Conservation (phyloP, 2,797 vertebrate genomes). For the Peromyscus nudipes region DNA sequence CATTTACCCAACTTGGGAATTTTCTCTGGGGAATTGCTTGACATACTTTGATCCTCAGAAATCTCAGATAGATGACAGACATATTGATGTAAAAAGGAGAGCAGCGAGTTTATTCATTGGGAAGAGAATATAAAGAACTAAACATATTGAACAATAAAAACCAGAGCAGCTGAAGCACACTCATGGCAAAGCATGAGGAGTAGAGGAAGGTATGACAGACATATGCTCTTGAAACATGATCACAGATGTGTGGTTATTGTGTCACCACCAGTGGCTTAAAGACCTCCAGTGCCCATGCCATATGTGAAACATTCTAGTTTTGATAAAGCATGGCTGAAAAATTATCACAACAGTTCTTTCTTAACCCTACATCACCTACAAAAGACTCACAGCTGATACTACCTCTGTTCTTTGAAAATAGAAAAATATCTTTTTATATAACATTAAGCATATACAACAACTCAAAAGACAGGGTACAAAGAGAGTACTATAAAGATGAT, state of each 20-base stretch:
- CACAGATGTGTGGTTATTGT: not conserved
- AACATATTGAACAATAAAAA: conserved; percentile 24
- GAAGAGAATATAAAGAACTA: conserved; percentile 40
- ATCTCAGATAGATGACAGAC: not conserved
- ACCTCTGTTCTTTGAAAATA: conserved; percentile 4
- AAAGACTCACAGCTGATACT: not conserved
- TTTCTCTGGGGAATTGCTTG: conserved; percentile 5
- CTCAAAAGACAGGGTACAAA: conserved; percentile 5
- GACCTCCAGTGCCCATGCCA: not conserved
- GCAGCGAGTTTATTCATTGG: not conserved
- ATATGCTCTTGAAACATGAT: not conserved
- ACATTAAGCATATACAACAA: conserved; percentile 25
- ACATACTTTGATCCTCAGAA: conserved; percentile 12
- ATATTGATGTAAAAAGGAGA: conserved; percentile 45
- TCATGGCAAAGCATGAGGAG: not conserved
- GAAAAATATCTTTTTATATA: not conserved
- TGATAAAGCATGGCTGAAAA: not conserved
- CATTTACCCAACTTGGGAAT: not conserved
- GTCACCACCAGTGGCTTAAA: not conserved
- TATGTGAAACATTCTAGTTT: conserved; percentile 31
- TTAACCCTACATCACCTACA: not conserved
- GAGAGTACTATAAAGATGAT: not conserved
- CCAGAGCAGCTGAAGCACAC: not conserved
- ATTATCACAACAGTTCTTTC: not conserved
- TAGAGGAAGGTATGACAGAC: not conserved